phyloP scores from a whole-genome alignment of 2,888 invertebrate genomes.

The Dioctria linearis region DNA sequence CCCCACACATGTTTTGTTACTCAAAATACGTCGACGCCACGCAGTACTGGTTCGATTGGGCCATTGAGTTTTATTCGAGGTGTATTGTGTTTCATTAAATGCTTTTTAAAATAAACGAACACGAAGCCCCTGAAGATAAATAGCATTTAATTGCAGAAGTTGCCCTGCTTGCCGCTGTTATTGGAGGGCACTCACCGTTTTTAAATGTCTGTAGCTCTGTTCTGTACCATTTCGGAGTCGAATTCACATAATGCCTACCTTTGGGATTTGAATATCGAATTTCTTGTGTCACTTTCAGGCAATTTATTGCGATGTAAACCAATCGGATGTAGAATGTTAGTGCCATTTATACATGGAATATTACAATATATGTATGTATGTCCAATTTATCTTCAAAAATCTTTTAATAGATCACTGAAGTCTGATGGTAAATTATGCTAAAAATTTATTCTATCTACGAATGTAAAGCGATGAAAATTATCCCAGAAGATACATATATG shows the following conservation, averaged over 20 bases:
- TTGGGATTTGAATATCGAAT: constrained; percentile 35
- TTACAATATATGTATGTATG: no score
- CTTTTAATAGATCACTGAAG: no score
- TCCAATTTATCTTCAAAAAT: no score
- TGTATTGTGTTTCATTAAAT: not conserved
- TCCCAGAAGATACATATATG: no score
- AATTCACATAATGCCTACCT: constrained; percentile 7
- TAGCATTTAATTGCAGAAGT: constrained; percentile 22
- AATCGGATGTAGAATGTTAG: constrained; percentile 12
- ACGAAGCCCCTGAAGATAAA: constrained; percentile 20
- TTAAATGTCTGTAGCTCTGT: not conserved
- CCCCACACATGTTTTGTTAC: no score
- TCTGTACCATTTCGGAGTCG: constrained; percentile 17
- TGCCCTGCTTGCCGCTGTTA: not conserved
- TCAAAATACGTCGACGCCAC: no score
- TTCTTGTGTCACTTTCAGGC: constrained; percentile 8
- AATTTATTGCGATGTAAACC: constrained; percentile 43
- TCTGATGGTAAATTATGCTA: no score
- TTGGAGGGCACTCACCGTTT: constrained; percentile 1
- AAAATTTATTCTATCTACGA: no score
- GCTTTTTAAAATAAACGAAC: constrained; percentile 27
- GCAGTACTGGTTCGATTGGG: no score
- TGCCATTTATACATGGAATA: not conserved
- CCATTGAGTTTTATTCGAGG: not conserved
- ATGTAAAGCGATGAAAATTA: no score